Conservation (phyloP, 2,113 vertebrate genomes). For the Strix aluco region DNA sequence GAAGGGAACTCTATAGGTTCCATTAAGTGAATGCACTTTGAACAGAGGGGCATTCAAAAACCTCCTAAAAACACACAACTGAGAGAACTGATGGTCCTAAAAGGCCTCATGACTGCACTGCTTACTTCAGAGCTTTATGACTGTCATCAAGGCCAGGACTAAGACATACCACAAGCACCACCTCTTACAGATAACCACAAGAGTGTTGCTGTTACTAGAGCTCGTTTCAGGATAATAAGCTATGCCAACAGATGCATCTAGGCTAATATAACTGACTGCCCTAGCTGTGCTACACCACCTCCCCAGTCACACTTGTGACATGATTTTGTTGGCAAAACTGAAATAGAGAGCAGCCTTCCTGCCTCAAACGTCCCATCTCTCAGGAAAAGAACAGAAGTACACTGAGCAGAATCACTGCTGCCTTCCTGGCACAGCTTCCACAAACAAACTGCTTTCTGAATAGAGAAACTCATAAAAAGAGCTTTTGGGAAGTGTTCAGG, state of each 20-base stretch:
- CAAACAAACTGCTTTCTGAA: background rate
- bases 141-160: background rate
- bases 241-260: background rate
- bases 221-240: background rate
- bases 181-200: rapidly evolving
- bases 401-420: background rate
- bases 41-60: background rate
- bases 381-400: background rate
- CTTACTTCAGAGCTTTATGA: background rate
- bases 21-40: rapidly evolving
- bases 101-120: background rate
- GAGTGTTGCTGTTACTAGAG: background rate
- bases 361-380: rapidly evolving
- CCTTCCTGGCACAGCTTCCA: background rate
- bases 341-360: background rate
- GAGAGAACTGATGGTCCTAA: background rate
- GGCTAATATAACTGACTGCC: background rate
- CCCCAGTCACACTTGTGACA: background rate
- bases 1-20: background rate
- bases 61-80: background rate
- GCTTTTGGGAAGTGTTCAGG: background rate
- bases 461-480: background rate
- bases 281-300: rapidly evolving
- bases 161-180: background rate
- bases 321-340: background rate